Percentiles rank a stretch among this genome's conserved stretches.
Conservation (phyloP, 1,140 invertebrate species). For the Zophobas atratus region DNA sequence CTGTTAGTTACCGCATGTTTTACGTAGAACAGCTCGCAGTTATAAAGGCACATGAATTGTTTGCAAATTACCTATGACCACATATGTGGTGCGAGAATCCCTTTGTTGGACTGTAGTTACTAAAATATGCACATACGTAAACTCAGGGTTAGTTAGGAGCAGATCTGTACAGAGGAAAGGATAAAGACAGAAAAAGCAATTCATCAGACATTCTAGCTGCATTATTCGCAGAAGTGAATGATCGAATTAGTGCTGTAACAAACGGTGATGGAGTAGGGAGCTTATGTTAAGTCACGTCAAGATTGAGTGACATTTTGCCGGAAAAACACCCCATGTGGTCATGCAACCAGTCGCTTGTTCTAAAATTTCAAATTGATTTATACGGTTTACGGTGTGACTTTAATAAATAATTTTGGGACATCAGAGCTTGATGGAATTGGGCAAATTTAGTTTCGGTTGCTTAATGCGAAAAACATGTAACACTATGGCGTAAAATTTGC, state of each 20-base stretch:
- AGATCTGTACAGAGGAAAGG: not conserved
- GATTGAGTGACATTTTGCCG: constrained; percentile 8
- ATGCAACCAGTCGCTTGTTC: not conserved
- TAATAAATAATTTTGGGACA: too few relatives aligned
- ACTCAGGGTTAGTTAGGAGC: not conserved
- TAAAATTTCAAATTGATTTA: constrained; percentile 17
- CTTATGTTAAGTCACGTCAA: constrained; percentile 10
- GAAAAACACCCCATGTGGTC: not conserved
- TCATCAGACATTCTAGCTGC: too few relatives aligned
- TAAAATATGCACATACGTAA: constrained; percentile 5
- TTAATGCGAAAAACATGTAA: too few relatives aligned
- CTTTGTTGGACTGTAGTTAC: constrained; percentile 4
- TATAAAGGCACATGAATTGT: not conserved
- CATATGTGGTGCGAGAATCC: not conserved
- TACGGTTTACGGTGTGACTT: not conserved
- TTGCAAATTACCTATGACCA: not conserved
- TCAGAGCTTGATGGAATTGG: too few relatives aligned
- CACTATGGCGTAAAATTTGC: too few relatives aligned
- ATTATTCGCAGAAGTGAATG: not conserved
- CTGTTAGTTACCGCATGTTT: too few relatives aligned
- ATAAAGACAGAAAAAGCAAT: not conserved
- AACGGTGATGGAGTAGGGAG: not conserved
- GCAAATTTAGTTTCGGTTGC: too few relatives aligned
- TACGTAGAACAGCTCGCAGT: too few relatives aligned
- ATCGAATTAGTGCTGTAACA: not conserved